Evolutionary conservation across 2,113 vertebrate genomes (phyloP).

Genomic region (Laterallus jamaicensis): DNA sequence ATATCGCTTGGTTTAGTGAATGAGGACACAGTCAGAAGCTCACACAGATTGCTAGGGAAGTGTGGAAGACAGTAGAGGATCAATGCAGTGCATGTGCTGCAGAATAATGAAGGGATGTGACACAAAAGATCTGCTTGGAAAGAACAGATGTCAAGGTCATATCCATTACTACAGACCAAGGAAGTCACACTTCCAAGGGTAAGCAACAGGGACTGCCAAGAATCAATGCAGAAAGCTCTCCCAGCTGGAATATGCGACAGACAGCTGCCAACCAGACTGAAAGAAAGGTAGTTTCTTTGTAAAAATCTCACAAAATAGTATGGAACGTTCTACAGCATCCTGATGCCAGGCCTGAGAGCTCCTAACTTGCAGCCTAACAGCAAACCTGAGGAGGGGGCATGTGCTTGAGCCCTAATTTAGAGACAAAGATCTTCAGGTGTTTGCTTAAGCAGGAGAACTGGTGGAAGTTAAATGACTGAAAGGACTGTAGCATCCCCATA

Average conservation of each 20-base stretch:
- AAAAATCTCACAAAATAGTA: background rate
- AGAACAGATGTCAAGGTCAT: background rate
- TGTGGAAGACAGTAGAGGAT: background rate
- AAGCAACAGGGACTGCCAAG: background rate
- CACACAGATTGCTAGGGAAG: background rate
- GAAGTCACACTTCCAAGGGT: background rate
- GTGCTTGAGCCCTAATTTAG: background rate
- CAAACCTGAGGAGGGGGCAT: background rate
- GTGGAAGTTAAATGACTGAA: background rate
- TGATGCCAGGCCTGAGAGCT: background rate
- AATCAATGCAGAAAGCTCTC: background rate
- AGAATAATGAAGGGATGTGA: background rate
- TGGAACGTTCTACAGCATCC: background rate
- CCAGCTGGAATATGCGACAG: background rate
- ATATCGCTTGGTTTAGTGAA: background rate
- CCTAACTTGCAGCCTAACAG: background rate
- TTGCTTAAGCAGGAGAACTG: background rate
- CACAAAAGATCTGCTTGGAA: background rate
- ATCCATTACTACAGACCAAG: background rate
- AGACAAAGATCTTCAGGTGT: background rate
- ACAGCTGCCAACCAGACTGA: background rate
- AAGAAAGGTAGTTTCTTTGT: background rate
- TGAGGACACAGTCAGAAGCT: background rate
- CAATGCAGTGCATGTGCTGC: background rate
- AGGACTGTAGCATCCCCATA: background rate